Percentiles rank a stretch among this genome's conserved stretches.
These are phyloP conservation scores for Leucoptera coffeella DNA, from an alignment of 2,888 invertebrate genomes.

Conservation along the genomic window DNA sequence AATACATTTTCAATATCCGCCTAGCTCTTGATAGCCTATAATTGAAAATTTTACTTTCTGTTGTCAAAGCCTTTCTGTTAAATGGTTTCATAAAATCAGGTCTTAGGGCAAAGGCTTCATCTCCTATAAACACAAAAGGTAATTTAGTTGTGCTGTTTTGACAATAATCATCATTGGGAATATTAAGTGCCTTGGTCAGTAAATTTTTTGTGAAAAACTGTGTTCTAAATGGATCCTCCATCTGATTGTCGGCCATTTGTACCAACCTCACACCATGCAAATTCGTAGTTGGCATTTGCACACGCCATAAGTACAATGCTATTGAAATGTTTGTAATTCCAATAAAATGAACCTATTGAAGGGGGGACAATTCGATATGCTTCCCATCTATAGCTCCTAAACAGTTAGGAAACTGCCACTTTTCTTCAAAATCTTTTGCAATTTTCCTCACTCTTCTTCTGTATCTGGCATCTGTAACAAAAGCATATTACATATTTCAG, in stretches of 20 bases:
- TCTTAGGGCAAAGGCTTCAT: too few species aligned
- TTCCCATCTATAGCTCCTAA: constrained; percentile 11
- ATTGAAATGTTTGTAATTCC: constrained; percentile 10
- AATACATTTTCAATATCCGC: constrained; percentile 6
- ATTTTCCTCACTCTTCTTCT: constrained; percentile 1
- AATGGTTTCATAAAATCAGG: constrained; percentile 4
- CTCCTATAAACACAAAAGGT: constrained; percentile 2
- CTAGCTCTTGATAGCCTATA: constrained; percentile 6
- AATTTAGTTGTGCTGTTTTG: constrained; percentile 4
- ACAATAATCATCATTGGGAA: constrained; percentile 5
- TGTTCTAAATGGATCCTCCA: constrained; percentile 5
- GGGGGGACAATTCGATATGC: constrained; percentile 10
- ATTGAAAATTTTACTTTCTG: constrained; percentile 4
- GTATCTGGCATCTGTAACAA: constrained; percentile 2
- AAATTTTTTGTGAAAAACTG: constrained; percentile 5
- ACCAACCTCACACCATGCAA: constrained; percentile 7
- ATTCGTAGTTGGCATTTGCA: constrained; percentile 8
- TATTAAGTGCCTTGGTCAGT: constrained; percentile 4
- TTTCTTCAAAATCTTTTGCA: constrained; percentile 1
- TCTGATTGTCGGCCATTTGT: constrained; percentile 6
- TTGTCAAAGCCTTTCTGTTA: constrained; percentile 3
- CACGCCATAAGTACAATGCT: constrained; percentile 7
- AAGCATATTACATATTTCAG: not conserved
- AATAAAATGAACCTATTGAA: constrained; percentile 8
- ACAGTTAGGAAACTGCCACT: constrained; percentile 4